Evolutionary conservation across 2,113 vertebrate species (phyloP), one percentile per base, ranked within the genome.

Genomic region (Coreoperca whiteheadi): DNA sequence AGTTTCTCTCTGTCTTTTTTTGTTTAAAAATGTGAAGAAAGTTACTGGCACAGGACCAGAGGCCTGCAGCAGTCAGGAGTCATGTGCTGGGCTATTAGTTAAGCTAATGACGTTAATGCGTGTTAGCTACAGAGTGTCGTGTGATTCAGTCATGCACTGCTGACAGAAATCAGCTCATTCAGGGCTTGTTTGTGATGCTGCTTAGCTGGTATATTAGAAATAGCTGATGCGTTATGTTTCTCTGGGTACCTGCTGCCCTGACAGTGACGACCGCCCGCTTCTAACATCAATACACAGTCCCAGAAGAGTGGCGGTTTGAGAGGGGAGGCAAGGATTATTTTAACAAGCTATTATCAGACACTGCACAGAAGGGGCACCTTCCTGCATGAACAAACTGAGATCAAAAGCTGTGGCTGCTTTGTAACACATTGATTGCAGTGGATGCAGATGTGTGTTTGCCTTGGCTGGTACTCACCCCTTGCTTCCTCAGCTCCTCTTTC

Each of bases 401-500:
- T 60, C 54, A 74, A 65, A 59, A 77, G 70, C 54, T 12, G 65
- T 67, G 56, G 21, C 34, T 68, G 77, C 50, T 82, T 39, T 65
- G 32, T 74, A 28, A 48, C 20, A 63, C 37, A 70, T 11, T 41
- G 73, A 77, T 32, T 30, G 23, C 2, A 56, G n/a, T 9, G 30
- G 46, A 59, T 60, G 9, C 60, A 57, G 63, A 34, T 68, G 32
- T 25, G 43, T 16, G 23, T 65, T 63, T 46, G 21, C 59, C 67
- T 84, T 37, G 64, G 37, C 80, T 64, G 25, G 23, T 66, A 95
- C 96, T 96, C 92, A 99, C 98, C 93, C 97, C 96, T 87, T 99
- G 98, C 75, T 98, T 96, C 74, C 96, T 96, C 89, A 99, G 97
- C 89, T 99, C 98, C 88, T 99, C 97, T 91, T 99, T 99, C 92